Base-by-base conservation (phyloP, 1,140 invertebrate genomes). In the Bombus cullumanus region DNA sequence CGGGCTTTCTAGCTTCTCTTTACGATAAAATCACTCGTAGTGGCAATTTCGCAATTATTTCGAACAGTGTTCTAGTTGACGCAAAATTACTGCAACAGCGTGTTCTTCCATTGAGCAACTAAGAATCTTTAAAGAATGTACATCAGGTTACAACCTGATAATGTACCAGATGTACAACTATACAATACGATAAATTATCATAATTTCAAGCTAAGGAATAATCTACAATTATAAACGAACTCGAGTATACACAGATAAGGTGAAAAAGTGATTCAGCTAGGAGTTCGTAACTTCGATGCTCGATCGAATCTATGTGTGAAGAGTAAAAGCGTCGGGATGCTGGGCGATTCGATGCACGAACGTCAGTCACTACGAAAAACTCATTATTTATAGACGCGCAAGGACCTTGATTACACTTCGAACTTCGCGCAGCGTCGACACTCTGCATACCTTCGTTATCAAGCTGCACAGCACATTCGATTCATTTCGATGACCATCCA, bases 311-410 rank as follows among this genome's bases (percentile, higher is more conserved):
- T 85, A 71, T 81, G 77, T 88, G 88, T 92, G 91, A 92, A n/a
- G 59, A 28, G 59, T 62, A 62, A 91, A 87, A 79, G 71, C 69
- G 34, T 53, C 68, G 47, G 13, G 39, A 78, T 86, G 86, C 86
- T 37, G 47, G 68, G 66, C 41, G 59, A 43, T 57, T 77, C 83
- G 87, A 86, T 83, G 80, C 75, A 37, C 71, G 37, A 41, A 83
- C 88, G 81, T 91, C 86, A 87, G 87, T 91, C 88, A 83, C 83
- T 62, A 72, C 87, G 87, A 92, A 86, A 89, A 90, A 93, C 87
- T 90, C 78, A 93, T 94, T 94, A 94, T 94, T 94, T 94, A 94
- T 94, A 94, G 92, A 90, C 84, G 53, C 68, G 81, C 80, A 73
- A 77, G 85, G 91, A 93, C 93, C 93, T 94, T 94, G 93, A 94